A percentile compares a stretch with the other conserved stretches of the same genome.
Conservation (phyloP, 2,113 vertebrate species). For the Megaceryle torquata region DNA sequence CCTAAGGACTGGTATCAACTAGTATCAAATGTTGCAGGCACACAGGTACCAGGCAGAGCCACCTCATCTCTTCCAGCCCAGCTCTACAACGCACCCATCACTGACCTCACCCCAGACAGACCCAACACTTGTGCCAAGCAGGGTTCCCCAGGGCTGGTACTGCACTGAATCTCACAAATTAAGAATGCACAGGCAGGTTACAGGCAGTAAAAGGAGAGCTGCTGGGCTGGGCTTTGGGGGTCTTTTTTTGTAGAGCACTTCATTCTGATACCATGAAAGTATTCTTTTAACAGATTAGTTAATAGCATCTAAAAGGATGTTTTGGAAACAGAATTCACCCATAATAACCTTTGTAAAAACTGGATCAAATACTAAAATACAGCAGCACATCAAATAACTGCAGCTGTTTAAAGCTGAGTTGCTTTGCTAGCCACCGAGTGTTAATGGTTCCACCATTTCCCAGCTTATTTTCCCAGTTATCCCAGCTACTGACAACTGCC, state of each 20-base stretch:
- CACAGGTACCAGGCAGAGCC: no score
- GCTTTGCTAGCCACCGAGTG: not conserved
- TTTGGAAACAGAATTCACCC: not conserved
- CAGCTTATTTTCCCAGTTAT: no score
- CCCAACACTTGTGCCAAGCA: no score
- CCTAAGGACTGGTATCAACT: no score
- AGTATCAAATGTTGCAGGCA: no score
- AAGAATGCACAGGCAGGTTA: not conserved
- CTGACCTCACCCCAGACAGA: no score
- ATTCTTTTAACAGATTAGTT: not conserved
- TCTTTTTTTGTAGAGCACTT: not conserved
- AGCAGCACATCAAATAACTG: not conserved
- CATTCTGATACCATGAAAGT: not conserved
- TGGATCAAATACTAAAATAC: not conserved
- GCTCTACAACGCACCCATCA: no score
- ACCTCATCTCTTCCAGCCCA: no score
- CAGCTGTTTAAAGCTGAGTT: not conserved
- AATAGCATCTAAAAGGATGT: not conserved
- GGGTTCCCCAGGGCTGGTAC: no score
- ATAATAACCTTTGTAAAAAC: accelerated
- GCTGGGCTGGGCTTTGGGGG: not conserved
- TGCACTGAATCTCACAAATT: no score
- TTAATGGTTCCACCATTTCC: not conserved
- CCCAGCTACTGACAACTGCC: accelerated
- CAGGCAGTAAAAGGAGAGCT: not conserved